phyloP scores from a whole-genome alignment of 1,140 invertebrate genomes.

The Camponotus floridanus region DNA sequence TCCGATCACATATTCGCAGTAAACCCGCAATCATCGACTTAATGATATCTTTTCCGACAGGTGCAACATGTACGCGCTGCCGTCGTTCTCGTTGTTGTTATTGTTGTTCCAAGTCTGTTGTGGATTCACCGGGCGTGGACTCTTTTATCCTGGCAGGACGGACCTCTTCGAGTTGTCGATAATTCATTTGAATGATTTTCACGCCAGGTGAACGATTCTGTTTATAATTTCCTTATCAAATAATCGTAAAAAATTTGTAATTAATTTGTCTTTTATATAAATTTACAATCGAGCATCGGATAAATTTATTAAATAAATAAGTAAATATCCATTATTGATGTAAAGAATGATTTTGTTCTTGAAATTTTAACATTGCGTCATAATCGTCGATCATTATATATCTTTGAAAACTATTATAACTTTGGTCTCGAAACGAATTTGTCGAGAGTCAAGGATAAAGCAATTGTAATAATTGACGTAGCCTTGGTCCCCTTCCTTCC shows the following conservation, averaged over 20 bases:
- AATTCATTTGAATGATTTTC: constrained; percentile 94
- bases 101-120: constrained; percentile 25
- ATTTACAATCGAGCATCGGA: not conserved
- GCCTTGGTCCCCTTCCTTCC: constrained; percentile 15
- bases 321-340: no score
- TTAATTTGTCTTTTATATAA: not conserved
- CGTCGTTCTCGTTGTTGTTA: not conserved
- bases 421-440: not conserved
- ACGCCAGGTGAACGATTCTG: constrained; percentile 88
- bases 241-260: no score
- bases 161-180: constrained; percentile 90
- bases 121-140: constrained; percentile 72
- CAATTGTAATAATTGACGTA: constrained; percentile 21
- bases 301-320: not conserved
- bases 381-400: not conserved
- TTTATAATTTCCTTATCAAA: not conserved
- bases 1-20: not conserved
- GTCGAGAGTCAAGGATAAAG: not conserved
- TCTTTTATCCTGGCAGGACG: constrained; percentile 71
- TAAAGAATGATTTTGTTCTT: not conserved
- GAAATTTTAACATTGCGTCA: not conserved
- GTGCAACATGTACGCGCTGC: constrained; percentile 48
- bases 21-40: not conserved
- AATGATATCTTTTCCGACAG: constrained; percentile 1
- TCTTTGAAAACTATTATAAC: not conserved